A percentile compares a stretch with the other conserved stretches of the same genome.
These are phyloP conservation scores for Okamejei kenojei DNA, from an alignment of 2,797 vertebrate genomes.

Conservation along the genomic window DNA sequence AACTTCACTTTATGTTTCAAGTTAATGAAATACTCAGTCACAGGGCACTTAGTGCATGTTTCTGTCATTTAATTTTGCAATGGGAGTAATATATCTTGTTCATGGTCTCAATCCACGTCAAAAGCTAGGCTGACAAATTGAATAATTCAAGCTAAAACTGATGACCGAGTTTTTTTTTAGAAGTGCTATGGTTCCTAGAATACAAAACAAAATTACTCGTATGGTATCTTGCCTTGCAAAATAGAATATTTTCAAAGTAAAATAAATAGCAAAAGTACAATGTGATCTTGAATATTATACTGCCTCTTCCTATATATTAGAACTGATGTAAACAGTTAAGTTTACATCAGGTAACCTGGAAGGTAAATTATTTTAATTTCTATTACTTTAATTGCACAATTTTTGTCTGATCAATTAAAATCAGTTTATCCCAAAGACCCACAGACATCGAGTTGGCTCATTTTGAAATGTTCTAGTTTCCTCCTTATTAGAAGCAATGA, in stretches of 20 bases:
- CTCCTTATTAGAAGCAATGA: not conserved
- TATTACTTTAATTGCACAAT: not conserved
- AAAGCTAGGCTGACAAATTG: not conserved
- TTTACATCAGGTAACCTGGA: too few species aligned
- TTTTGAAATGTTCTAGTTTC: not conserved
- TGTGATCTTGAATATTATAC: not conserved
- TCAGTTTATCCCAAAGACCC: not conserved
- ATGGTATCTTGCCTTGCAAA: not conserved
- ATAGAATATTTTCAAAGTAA: constrained; percentile 10
- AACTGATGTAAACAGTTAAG: not conserved
- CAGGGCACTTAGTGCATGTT: not conserved
- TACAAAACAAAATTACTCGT: not conserved
- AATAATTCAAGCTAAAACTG: not conserved
- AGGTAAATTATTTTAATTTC: constrained; percentile 3
- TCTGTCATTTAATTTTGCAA: not conserved
- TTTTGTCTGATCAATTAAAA: not conserved
- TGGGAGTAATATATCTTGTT: not conserved
- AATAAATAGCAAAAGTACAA: not conserved
- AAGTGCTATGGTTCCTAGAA: not conserved
- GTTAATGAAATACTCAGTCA: not conserved
- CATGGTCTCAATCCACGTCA: not conserved
- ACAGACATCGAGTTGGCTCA: not conserved
- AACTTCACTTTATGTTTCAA: not conserved
- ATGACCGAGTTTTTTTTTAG: not conserved
- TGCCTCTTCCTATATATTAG: not conserved